Percentiles rank a stretch among this genome's conserved stretches.
Conservation (phyloP, 2,113 vertebrate genomes). For the Hyaena hyaena region DNA sequence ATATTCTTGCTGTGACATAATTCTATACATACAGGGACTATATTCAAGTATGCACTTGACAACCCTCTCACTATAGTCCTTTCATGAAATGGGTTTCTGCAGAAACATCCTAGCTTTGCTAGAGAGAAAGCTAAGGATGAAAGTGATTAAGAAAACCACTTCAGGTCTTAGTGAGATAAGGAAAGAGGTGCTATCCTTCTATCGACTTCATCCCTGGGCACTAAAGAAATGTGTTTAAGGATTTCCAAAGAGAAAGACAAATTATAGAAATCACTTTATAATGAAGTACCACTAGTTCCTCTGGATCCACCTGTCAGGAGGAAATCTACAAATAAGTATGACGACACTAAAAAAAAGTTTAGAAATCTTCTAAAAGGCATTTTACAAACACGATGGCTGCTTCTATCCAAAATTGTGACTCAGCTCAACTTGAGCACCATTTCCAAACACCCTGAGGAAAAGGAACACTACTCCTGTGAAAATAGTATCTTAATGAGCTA, state of each 20-base stretch:
- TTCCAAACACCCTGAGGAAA: background rate
- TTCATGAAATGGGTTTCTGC: background rate
- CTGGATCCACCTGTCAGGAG: background rate
- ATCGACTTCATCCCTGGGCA: background rate
- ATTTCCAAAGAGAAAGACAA: conserved; percentile 7
- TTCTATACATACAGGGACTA: background rate
- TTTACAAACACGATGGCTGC: background rate
- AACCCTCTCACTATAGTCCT: background rate
- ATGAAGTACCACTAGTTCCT: background rate
- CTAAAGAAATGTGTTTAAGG: background rate
- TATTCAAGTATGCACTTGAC: background rate
- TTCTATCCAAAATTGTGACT: background rate
- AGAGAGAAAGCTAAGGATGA: background rate
- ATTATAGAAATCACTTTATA: background rate
- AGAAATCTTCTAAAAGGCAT: background rate
- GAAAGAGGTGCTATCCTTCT: background rate
- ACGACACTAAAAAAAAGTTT: background rate
- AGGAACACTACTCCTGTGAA: background rate
- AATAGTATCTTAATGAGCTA: background rate
- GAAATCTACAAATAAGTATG: background rate
- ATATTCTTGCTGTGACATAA: background rate
- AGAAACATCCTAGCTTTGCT: background rate
- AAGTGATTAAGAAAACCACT: background rate
- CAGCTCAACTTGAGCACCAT: background rate
- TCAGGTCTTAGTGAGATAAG: background rate